Evolutionary conservation across 2,797 vertebrate genomes (phyloP).

Genomic region (Gastrophryne carolinensis): DNA sequence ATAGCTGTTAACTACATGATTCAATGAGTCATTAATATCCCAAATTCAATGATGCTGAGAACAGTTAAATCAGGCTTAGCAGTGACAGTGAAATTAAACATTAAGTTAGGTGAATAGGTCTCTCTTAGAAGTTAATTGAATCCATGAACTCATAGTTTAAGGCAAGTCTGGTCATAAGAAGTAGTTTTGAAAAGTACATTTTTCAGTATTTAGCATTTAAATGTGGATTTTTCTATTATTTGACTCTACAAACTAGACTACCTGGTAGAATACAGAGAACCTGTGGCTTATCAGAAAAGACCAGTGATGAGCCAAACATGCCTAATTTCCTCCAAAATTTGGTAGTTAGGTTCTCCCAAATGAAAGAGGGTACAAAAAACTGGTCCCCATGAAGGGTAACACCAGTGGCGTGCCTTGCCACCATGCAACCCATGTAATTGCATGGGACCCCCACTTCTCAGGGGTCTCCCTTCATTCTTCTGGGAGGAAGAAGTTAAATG

Average conservation of each 20-base stretch:
- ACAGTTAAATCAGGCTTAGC: constrained; percentile 26
- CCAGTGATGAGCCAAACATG: too few species aligned
- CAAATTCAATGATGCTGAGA: constrained; percentile 19
- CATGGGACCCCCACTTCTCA: too few species aligned
- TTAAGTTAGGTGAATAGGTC: constrained; percentile 39
- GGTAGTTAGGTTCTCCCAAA: too few species aligned
- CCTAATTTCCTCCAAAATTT: too few species aligned
- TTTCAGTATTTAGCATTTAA: neutral
- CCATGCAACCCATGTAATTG: too few species aligned
- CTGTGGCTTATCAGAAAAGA: neutral
- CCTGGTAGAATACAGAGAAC: neutral
- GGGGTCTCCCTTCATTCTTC: too few species aligned
- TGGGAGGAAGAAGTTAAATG: too few species aligned
- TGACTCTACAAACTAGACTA: neutral
- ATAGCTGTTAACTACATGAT: constrained; percentile 8
- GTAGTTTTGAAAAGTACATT: constrained; percentile 1
- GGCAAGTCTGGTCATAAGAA: constrained; percentile 1
- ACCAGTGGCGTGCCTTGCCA: too few species aligned
- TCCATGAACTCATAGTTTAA: constrained; percentile 34
- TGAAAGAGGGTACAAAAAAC: too few species aligned
- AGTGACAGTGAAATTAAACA: constrained; percentile 40
- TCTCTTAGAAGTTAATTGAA: constrained; percentile 46
- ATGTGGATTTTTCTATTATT: neutral
- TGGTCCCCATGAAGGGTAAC: too few species aligned
- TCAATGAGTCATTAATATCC: constrained; percentile 45